These are phyloP conservation scores for Bombus cullumanus DNA, from an alignment of 1,140 invertebrate species.

Conservation along the genomic window DNA sequence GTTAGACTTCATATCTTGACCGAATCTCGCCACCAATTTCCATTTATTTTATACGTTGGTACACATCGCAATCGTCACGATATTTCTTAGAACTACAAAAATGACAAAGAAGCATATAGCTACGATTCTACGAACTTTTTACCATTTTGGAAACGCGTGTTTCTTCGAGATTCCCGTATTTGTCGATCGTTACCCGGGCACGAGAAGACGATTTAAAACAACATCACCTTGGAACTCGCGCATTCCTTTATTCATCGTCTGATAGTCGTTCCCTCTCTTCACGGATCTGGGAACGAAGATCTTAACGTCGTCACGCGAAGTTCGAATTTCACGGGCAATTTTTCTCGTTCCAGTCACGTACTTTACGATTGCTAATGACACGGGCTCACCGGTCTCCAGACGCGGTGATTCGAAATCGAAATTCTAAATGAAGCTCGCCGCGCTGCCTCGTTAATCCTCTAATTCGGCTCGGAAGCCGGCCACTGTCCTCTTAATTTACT, in stretches of 20 bases:
- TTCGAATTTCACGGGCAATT: slow-evolving; percentile 42
- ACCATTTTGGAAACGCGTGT: not conserved
- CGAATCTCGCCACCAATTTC: not conserved
- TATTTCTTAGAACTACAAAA: not conserved
- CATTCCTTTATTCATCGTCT: not conserved
- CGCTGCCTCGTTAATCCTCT: not conserved
- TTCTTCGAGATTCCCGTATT: not conserved
- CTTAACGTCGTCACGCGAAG: slow-evolving; percentile 40
- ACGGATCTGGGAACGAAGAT: slow-evolving; percentile 14
- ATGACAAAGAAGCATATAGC: not conserved
- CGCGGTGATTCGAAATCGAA: slow-evolving; percentile 22
- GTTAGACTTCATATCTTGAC: no score
- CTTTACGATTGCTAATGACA: slow-evolving; percentile 39
- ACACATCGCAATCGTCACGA: not conserved
- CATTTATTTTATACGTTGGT: not conserved
- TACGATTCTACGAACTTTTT: not conserved
- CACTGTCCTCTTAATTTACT: not conserved
- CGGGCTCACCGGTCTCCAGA: not conserved
- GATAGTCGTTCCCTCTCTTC: not conserved
- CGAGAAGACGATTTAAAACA: slow-evolving; percentile 3
- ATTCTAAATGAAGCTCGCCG: slow-evolving; percentile 15
- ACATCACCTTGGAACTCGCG: not conserved
- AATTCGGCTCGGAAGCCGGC: not conserved
- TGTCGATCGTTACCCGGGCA: not conserved
- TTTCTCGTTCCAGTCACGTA: slow-evolving; percentile 49